phyloP scores from a whole-genome alignment of 2,797 vertebrate species.

The Megaceryle alcyon region DNA sequence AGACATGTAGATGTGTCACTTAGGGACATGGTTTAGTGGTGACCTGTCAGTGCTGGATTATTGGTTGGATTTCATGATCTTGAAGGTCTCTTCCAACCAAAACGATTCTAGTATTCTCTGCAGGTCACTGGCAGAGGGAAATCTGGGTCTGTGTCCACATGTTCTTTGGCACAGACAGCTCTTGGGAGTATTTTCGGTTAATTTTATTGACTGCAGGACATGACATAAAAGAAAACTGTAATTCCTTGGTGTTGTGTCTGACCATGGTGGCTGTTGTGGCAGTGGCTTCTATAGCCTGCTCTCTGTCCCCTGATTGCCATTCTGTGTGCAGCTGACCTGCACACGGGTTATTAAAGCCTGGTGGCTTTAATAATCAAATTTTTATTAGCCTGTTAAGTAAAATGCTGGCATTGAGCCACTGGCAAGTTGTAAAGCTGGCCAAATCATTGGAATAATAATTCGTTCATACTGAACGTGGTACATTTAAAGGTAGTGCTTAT shows the following conservation, averaged over 20 bases:
- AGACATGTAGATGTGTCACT: not conserved
- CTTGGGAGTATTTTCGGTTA: not conserved
- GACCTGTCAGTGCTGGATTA: not conserved
- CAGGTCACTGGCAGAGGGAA: not conserved
- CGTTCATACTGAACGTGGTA: not conserved
- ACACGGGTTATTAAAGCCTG: too few species aligned
- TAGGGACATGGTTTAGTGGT: not conserved
- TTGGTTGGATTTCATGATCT: not conserved
- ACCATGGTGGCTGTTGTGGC: not conserved
- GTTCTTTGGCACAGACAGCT: not conserved
- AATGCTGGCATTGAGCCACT: slow-evolving; percentile 6
- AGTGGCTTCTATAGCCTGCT: rapidly evolving
- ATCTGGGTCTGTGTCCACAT: not conserved
- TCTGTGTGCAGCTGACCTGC: not conserved
- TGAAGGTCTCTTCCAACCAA: not conserved
- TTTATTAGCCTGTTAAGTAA: slow-evolving; percentile 35
- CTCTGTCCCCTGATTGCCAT: not conserved
- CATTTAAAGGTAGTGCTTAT: slow-evolving; percentile 22
- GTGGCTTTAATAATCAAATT: slow-evolving; percentile 19
- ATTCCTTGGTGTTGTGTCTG: not conserved
- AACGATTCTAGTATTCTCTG: not conserved
- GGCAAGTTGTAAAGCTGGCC: not conserved
- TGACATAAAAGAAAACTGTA: not conserved
- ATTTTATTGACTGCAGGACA: not conserved
- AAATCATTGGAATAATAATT: slow-evolving; percentile 50